phyloP scores from a whole-genome alignment of 2,797 vertebrate species.

The Platyrinchus mystaceus region DNA sequence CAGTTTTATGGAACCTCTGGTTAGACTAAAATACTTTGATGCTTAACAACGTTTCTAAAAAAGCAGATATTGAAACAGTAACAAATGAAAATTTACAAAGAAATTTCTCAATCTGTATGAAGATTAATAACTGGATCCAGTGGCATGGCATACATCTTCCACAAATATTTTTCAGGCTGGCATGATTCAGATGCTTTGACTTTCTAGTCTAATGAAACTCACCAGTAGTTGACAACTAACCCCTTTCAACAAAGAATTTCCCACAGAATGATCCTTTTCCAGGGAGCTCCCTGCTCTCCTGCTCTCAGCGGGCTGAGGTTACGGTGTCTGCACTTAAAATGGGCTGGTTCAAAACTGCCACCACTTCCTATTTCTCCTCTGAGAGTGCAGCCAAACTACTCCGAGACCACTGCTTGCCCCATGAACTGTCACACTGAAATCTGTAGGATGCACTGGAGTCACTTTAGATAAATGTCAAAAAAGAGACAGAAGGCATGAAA shows the following conservation, averaged over 20 bases:
- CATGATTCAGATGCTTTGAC: background rate
- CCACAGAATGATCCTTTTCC: background rate
- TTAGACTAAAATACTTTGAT: background rate
- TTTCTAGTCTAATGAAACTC: background rate
- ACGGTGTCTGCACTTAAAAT: background rate
- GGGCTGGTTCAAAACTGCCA: background rate
- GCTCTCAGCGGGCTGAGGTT: background rate
- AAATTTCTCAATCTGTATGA: background rate
- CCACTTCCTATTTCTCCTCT: background rate
- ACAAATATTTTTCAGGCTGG: background rate
- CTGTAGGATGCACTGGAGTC: background rate
- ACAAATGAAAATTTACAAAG: background rate
- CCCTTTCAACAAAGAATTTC: background rate
- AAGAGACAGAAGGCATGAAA: background rate
- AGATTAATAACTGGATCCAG: background rate
- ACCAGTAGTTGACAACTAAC: background rate
- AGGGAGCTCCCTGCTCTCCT: background rate
- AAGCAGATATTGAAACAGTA: background rate
- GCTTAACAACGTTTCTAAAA: background rate
- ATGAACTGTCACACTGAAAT: background rate
- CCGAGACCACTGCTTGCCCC: background rate
- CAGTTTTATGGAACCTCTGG: background rate
- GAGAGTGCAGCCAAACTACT: background rate
- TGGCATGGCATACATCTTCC: background rate
- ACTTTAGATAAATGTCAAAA: background rate